Base-by-base conservation (phyloP, 2,797 vertebrate genomes). In the Arrhamphus sclerolepis region DNA sequence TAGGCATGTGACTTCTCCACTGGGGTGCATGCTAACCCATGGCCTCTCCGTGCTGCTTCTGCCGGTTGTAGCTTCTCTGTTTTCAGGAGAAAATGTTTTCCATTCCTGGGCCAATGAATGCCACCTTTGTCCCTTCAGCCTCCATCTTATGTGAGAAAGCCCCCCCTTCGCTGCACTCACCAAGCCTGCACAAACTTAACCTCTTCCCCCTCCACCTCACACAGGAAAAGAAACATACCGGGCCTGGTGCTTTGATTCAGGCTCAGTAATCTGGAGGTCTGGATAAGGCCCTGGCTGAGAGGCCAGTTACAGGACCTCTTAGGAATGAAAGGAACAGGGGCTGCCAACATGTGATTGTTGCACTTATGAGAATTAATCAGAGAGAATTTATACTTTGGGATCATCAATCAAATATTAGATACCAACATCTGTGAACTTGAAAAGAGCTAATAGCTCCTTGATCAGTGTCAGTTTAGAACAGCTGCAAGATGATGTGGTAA, bases 41-140 rank as follows among this genome's bases (percentile, higher is more conserved):
- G 83, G 89, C 84, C 83, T 86, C 75, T 72, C 72, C 64, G 74
- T 65, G 13, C 69, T 80, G 82, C 84, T 61, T 86, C 80, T 65
- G 77, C 86, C 61, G 69, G 78, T 87, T 81, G 83, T 70, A 91
- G 86, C 86, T 78, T 89, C 89, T 91, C 89, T 90, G 88, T 90
- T 90, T 92, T 92, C 87, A 89, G 83, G 77, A 81, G 73, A 91
- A 92, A 93, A 92, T 92, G 89, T 92, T 93, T 94, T 93, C 89
- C 92, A 93, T 94, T 93, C 93, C 93, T 93, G 80, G 84, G 89
- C 85, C 87, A 82, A 92, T 94, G 92, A 94, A 94, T 94, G 91
- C 91, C 89, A 92, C 88, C 93, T 93, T 94, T 93, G 92, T 93
- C 90, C 91, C 89, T 82, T 83, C 89, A 86, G 82, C 87, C 78